These are phyloP conservation scores for Danio aesculapii DNA, from an alignment of 2,797 vertebrate species.

Conservation along the genomic window DNA sequence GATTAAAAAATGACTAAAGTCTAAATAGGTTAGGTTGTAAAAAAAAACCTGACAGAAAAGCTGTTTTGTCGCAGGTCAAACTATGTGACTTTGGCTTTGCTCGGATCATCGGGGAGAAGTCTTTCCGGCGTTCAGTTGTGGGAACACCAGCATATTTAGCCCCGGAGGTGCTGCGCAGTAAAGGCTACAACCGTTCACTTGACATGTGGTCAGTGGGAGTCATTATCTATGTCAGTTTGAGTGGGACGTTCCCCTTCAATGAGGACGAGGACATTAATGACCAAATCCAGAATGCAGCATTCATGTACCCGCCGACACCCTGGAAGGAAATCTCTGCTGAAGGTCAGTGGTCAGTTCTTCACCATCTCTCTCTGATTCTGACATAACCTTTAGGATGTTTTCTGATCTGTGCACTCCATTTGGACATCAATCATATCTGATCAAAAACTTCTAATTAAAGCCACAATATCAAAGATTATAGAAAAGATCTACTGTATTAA, in stretches of 20 bases:
- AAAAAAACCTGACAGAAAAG: not conserved
- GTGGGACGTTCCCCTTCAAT: constrained; percentile 96
- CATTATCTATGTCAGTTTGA: constrained; percentile 96
- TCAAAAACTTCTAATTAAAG: too few relatives aligned
- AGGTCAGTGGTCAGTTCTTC: too few relatives aligned
- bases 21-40: too few relatives aligned
- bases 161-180: constrained; percentile 94
- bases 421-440: too few relatives aligned
- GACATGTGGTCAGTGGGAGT: constrained; percentile 99
- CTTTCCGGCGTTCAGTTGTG: constrained; percentile 94
- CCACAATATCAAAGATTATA: too few relatives aligned
- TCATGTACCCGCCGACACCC: constrained; percentile 97
- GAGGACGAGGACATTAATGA: constrained; percentile 98
- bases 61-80: constrained; percentile 84
- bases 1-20: too few relatives aligned
- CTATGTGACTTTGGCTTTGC: constrained; percentile 98
- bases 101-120: constrained; percentile 96
- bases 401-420: not conserved
- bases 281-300: constrained; percentile 97
- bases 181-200: constrained; percentile 95
- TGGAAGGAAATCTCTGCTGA: constrained; percentile 78
- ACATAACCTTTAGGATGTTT: constrained; percentile 57
- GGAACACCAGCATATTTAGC: constrained; percentile 96
- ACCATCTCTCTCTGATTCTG: too few relatives aligned
- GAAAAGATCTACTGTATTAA: too few relatives aligned